These are phyloP conservation scores for Charina bottae DNA, from an alignment of 2,113 vertebrate species.

Conservation along the genomic window DNA sequence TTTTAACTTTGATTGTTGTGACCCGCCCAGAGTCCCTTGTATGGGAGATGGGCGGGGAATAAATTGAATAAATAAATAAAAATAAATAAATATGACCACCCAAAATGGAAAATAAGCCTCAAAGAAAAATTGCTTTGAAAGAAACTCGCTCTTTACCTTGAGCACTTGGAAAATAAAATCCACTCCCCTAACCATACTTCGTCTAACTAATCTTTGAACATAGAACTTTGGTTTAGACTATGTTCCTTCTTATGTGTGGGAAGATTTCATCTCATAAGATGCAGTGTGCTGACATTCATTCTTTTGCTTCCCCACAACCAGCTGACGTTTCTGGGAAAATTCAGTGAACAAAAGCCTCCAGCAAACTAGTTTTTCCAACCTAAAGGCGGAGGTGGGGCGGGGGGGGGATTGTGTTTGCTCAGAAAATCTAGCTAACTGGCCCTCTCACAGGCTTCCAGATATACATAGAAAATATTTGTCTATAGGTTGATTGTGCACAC, in stretches of 20 bases:
- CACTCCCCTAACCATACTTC: neutral
- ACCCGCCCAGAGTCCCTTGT: too few species aligned
- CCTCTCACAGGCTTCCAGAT: neutral
- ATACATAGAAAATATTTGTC: neutral
- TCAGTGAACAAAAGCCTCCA: neutral
- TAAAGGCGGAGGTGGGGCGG: neutral
- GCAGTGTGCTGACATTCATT: neutral
- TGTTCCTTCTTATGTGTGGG: neutral
- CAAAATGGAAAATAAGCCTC: neutral
- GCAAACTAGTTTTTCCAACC: neutral
- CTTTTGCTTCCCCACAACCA: neutral
- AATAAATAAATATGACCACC: too few species aligned
- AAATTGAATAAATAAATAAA: too few species aligned
- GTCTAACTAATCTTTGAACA: neutral
- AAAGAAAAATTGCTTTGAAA: neutral
- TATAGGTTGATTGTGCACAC: neutral
- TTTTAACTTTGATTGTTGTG: too few species aligned
- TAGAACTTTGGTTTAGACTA: neutral
- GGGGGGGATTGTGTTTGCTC: neutral
- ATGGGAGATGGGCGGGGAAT: too few species aligned
- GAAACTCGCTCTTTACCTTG: neutral
- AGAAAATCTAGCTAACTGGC: neutral
- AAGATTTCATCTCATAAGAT: neutral
- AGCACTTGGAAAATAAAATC: neutral
- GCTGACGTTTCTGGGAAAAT: neutral